Conservation (phyloP, 2,888 invertebrate genomes). For the Cephus sareptanus region DNA sequence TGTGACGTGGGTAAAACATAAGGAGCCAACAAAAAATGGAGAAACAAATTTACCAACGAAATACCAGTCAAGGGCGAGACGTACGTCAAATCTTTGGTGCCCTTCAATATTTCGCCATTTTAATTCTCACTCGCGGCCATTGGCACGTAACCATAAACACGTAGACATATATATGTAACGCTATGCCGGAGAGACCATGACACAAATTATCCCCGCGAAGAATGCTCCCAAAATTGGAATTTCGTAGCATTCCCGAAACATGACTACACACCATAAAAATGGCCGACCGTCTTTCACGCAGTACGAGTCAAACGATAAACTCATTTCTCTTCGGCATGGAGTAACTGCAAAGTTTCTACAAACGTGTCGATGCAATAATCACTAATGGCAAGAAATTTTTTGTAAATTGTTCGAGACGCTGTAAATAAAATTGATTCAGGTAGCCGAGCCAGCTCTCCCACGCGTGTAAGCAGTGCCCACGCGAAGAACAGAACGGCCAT, state of each 20-base stretch:
- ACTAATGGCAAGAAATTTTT: background rate
- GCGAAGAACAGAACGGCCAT: background rate
- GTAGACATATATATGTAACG: background rate
- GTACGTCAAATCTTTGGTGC: background rate
- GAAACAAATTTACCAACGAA: background rate
- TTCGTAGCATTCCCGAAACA: constrained; percentile 54
- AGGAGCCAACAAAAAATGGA: background rate
- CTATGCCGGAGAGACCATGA: constrained; percentile 41
- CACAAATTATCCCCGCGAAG: constrained; percentile 50
- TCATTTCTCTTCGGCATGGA: background rate
- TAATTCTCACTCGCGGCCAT: background rate
- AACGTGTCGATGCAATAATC: background rate
- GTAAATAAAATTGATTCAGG: background rate
- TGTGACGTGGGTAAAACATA: background rate
- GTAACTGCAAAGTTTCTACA: background rate
- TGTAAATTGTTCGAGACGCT: background rate
- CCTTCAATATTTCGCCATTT: background rate
- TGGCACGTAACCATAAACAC: constrained; percentile 14
- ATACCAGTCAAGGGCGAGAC: background rate
- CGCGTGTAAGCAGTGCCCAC: background rate
- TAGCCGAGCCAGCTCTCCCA: background rate
- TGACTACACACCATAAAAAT: constrained; percentile 33
- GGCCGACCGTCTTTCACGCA: constrained; percentile 30
- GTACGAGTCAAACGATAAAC: background rate
- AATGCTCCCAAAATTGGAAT: constrained; percentile 61